phyloP scores from a whole-genome alignment of 1,140 invertebrate species.

The Euura lappo region DNA sequence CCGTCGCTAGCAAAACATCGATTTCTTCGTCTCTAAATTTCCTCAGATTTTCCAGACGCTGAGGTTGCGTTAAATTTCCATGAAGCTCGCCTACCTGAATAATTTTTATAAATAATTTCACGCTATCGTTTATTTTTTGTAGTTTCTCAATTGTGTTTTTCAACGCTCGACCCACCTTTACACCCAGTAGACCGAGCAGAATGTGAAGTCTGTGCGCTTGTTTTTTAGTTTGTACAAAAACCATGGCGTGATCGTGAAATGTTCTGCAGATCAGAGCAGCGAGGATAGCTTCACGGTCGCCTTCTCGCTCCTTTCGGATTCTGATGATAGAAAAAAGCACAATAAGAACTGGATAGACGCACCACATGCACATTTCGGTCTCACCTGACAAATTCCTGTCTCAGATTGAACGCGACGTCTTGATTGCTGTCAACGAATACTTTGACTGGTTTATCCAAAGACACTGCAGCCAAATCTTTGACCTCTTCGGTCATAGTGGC shows the following conservation, averaged over 20 bases:
- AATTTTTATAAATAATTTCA: slow-evolving; percentile 22
- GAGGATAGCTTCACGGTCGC: slow-evolving; percentile 89
- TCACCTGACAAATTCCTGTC: slow-evolving; percentile 94
- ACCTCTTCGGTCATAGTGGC: slow-evolving; percentile 99
- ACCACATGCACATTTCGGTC: slow-evolving; percentile 14
- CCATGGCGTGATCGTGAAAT: slow-evolving; percentile 91
- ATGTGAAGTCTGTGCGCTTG: slow-evolving; percentile 93
- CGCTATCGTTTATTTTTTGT: neutral
- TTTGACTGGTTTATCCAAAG: slow-evolving; percentile 89
- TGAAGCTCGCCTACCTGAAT: slow-evolving; percentile 89
- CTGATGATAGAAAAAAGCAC: slow-evolving; percentile 37
- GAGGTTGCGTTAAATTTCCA: slow-evolving; percentile 92
- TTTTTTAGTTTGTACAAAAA: slow-evolving; percentile 96
- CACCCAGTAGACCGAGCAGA: slow-evolving; percentile 84
- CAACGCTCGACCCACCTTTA: slow-evolving; percentile 62
- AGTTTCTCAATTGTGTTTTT: neutral
- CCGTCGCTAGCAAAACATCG: slow-evolving; percentile 93
- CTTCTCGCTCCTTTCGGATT: slow-evolving; percentile 81
- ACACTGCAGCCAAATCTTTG: slow-evolving; percentile 90
- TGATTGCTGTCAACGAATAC: slow-evolving; percentile 96
- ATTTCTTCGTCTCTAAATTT: slow-evolving; percentile 88
- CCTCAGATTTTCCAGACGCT: slow-evolving; percentile 87
- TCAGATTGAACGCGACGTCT: slow-evolving; percentile 91
- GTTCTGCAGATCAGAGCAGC: slow-evolving; percentile 90
- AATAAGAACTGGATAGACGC: neutral